A percentile compares a stretch with the other conserved stretches of the same genome.
phyloP scores from a whole-genome alignment of 2,113 vertebrate genomes.

The Catharus fuscescens region DNA sequence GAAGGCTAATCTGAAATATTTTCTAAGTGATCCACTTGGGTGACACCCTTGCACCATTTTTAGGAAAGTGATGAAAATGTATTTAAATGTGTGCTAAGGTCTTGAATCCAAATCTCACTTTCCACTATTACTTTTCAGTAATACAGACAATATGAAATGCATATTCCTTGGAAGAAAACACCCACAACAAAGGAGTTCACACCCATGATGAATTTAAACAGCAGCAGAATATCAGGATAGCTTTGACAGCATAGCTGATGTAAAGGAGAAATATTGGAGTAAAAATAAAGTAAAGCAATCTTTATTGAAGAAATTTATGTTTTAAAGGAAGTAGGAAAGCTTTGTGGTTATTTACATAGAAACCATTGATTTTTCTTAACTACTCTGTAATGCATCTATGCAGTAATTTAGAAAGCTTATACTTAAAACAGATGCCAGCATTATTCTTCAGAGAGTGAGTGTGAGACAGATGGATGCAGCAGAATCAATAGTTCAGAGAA shows the following conservation, averaged over 20 bases:
- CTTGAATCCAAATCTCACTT: not conserved
- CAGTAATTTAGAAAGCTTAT: conserved; percentile 52
- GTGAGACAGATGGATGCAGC: conserved; percentile 13
- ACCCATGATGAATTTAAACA: not conserved
- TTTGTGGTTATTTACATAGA: conserved; percentile 28
- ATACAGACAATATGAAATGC: not conserved
- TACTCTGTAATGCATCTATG: conserved; percentile 9
- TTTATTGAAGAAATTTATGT: not conserved
- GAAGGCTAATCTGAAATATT: conserved; percentile 40
- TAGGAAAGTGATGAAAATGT: not conserved
- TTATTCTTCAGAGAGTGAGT: conserved; percentile 52
- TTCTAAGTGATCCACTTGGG: not conserved
- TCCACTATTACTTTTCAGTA: not conserved
- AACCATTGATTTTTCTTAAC: conserved; percentile 32
- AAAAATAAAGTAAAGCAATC: not conserved
- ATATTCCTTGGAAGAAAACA: not conserved
- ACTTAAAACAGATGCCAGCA: conserved; percentile 51
- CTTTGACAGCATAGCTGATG: not conserved
- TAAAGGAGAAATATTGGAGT: not conserved
- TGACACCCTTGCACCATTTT: not conserved
- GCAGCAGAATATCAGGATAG: not conserved
- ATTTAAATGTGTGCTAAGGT: not conserved
- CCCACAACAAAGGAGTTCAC: not conserved
- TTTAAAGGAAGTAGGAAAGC: not conserved
- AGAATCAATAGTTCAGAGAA: conserved; percentile 27